A percentile compares a stretch with the other conserved stretches of the same genome.
Evolutionary conservation across 2,113 vertebrate species (phyloP).

Genomic region (Uropsilus gracilis): DNA sequence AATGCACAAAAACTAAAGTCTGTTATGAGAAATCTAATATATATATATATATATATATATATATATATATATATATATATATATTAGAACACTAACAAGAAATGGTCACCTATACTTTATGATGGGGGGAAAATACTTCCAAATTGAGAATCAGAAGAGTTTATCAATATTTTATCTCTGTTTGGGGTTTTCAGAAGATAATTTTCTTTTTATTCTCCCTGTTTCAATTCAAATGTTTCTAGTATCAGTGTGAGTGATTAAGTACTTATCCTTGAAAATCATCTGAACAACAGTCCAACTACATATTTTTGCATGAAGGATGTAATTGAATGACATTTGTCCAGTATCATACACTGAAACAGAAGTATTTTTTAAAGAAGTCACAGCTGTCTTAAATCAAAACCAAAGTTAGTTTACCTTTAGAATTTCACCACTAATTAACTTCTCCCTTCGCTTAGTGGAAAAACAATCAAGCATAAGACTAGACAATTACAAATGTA

Average conservation of each 20-base stretch:
- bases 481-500: neutral
- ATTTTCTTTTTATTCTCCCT: neutral
- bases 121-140: neutral
- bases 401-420: neutral
- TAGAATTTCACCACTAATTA: neutral
- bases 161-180: neutral
- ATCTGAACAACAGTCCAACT: neutral
- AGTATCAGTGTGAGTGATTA: neutral
- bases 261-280: conserved; percentile 25
- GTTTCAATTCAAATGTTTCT: neutral
- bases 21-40: neutral
- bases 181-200: neutral
- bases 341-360: neutral
- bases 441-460: neutral
- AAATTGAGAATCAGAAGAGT: neutral
- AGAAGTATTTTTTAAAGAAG: neutral
- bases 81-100: neutral
- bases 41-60: neutral
- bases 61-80: no score
- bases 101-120: neutral
- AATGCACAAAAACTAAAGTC: neutral
- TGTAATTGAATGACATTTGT: neutral
- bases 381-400: conserved; percentile 9
- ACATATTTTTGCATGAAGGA: neutral
- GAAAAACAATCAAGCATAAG: neutral